Conservation (phyloP, 2,797 vertebrate genomes). For the Microcaecilia unicolor region DNA sequence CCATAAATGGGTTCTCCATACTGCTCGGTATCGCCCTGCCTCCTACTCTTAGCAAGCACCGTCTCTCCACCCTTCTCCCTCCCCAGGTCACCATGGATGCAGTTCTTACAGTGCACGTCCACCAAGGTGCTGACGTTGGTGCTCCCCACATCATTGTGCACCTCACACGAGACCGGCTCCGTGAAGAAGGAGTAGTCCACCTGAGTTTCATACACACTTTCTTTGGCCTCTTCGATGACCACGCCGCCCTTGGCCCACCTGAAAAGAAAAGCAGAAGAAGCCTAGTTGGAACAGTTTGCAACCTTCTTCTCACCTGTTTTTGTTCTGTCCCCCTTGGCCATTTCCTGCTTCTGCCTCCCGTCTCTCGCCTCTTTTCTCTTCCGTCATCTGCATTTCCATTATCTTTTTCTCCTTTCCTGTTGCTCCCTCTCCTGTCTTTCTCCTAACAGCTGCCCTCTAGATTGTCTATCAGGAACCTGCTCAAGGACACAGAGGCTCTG, state of each 20-base stretch:
- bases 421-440: no score
- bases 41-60: not conserved
- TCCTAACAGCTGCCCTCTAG: not conserved
- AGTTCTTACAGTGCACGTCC: constrained; percentile 84
- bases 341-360: not conserved
- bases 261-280: not conserved
- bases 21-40: no score
- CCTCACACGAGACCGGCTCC: constrained; percentile 88
- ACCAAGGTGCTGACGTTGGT: constrained; percentile 95
- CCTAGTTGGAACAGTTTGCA: no score
- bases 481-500: no score
- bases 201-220: constrained; percentile 77
- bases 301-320: no score
- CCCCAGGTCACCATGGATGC: not conserved
- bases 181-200: constrained; percentile 94
- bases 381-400: no score
- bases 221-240: constrained; percentile 78
- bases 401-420: not conserved
- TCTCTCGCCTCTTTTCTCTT: no score
- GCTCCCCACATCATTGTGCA: constrained; percentile 86
- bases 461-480: not conserved
- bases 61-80: accelerated
- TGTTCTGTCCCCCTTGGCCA: accelerated
- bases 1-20: not conserved
- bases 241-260: constrained; percentile 93